Percentiles rank a stretch among this genome's conserved stretches.
Conservation (phyloP, 2,797 vertebrate species). For the Chiroxiphia lanceolata region DNA sequence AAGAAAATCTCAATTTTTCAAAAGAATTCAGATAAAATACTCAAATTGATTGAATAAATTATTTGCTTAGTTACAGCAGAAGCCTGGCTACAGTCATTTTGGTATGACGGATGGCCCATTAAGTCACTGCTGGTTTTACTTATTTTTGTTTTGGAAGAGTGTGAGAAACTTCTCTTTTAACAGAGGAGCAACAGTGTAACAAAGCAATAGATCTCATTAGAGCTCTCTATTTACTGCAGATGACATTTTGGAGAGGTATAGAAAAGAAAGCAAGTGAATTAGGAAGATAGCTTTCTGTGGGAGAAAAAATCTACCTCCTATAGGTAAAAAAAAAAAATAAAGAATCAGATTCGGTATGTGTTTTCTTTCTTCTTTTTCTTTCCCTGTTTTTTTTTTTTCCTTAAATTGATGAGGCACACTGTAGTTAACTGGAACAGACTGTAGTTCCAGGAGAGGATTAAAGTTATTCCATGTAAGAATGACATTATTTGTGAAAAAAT, state of each 20-base stretch:
- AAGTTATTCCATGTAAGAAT: not conserved
- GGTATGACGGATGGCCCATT: not conserved
- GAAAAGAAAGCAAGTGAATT: not conserved
- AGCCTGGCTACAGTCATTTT: not conserved
- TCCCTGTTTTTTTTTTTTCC: rapidly evolving
- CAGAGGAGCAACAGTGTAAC: not conserved
- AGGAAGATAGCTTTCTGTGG: not conserved
- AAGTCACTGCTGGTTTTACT: not conserved
- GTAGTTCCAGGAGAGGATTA: not conserved
- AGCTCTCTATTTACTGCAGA: not conserved
- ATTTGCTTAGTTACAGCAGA: not conserved
- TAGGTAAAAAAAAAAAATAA: not conserved
- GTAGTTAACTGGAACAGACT: not conserved
- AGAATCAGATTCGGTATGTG: not conserved
- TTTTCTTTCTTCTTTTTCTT: not conserved
- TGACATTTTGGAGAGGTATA: not conserved
- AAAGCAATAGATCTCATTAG: not conserved
- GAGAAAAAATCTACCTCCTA: not conserved
- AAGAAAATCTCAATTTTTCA: not conserved
- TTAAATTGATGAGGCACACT: not conserved
- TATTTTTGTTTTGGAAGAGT: not conserved
- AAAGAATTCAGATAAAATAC: not conserved
- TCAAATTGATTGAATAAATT: not conserved
- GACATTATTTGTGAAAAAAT: not conserved
- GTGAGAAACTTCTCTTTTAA: not conserved